A percentile compares a stretch with the other conserved stretches of the same genome.
These are phyloP conservation scores for Mungos mungo DNA, from an alignment of 2,113 vertebrate species.

Conservation along the genomic window DNA sequence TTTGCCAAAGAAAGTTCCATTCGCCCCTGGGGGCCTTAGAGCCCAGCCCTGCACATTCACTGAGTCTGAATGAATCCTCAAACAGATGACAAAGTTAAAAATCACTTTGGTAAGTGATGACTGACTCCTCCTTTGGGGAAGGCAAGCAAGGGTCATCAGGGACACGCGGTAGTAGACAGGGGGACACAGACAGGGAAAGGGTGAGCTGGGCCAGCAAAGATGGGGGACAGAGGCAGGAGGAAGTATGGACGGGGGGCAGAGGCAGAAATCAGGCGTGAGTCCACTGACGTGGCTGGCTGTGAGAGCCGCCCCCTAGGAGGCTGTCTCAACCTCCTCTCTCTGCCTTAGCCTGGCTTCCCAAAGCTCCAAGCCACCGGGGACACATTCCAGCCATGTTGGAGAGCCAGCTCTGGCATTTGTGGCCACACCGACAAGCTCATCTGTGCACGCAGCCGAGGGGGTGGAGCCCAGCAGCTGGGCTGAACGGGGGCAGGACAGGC, in stretches of 20 bases:
- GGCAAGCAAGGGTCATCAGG: neutral
- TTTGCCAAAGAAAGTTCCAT: conserved; percentile 34
- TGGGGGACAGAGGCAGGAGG: neutral
- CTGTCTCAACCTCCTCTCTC: neutral
- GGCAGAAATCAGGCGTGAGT: neutral
- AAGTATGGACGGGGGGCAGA: neutral
- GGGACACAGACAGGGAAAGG: neutral
- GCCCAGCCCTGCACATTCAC: neutral
- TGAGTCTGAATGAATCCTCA: neutral
- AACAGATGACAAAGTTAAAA: neutral
- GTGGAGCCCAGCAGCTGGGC: neutral
- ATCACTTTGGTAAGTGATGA: neutral
- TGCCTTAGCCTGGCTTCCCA: neutral
- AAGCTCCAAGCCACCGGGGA: neutral
- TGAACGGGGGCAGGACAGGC: neutral
- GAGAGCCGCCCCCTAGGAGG: neutral
- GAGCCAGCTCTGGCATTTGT: neutral
- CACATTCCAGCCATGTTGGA: neutral
- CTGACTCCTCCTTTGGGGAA: neutral
- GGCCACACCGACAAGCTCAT: neutral
- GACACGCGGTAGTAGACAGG: neutral
- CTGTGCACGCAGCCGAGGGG: neutral
- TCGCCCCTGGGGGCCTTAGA: neutral
- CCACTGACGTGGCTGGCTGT: neutral
- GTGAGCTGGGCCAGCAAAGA: neutral